phyloP scores from a whole-genome alignment of 2,888 invertebrate species.

The Chrysolina americana region DNA sequence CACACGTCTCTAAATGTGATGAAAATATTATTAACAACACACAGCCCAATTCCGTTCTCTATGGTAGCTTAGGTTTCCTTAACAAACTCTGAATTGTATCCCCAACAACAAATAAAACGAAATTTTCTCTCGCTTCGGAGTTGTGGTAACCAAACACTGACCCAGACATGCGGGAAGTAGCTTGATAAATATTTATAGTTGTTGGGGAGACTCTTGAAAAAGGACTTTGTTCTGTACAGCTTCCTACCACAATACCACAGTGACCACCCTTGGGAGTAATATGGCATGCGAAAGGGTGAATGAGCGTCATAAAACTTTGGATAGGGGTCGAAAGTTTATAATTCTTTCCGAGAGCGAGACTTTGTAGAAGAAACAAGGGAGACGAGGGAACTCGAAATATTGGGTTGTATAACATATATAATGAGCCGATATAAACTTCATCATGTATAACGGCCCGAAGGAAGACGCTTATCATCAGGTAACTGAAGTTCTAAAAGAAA shows the following conservation, averaged over 20 bases:
- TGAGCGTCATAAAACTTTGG: slow-evolving; percentile 27
- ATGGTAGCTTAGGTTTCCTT: not conserved
- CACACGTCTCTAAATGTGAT: too few species aligned
- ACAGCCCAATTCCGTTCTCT: not conserved
- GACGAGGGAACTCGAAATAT: not conserved
- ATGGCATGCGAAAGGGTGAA: slow-evolving; percentile 18
- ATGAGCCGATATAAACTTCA: too few species aligned
- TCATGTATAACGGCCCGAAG: too few species aligned
- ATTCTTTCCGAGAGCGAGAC: not conserved
- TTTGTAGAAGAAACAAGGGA: not conserved
- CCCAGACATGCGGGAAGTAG: slow-evolving; percentile 29
- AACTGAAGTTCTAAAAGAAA: too few species aligned
- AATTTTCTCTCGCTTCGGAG: slow-evolving; percentile 6
- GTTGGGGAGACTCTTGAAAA: slow-evolving; percentile 41
- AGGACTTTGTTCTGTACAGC: slow-evolving; percentile 37
- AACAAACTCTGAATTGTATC: not conserved
- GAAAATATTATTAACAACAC: not conserved
- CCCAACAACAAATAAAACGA: slow-evolving; percentile 2
- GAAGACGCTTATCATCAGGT: too few species aligned
- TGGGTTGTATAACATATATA: too few species aligned
- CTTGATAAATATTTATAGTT: slow-evolving; percentile 51
- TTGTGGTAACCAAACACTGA: slow-evolving; percentile 26
- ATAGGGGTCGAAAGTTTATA: slow-evolving; percentile 22
- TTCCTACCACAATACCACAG: slow-evolving; percentile 23
- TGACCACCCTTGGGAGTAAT: slow-evolving; percentile 26